Evolutionary conservation across 2,797 vertebrate genomes (phyloP).

Genomic region (Falco rusticolus): DNA sequence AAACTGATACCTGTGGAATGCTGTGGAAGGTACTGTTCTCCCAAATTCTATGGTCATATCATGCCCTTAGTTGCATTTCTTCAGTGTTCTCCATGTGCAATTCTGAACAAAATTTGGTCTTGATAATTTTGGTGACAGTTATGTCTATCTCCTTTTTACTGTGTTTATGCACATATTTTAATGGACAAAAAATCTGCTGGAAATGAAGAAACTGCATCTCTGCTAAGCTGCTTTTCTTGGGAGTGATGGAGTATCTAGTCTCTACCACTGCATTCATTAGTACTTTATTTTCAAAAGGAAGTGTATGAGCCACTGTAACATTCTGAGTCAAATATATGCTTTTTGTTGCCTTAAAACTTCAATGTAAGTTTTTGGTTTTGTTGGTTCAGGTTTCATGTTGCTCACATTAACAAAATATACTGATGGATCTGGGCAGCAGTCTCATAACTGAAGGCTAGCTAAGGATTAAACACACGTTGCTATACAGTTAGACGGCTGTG

Average conservation of each 20-base stretch:
- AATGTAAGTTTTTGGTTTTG: neutral
- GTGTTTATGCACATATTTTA: neutral
- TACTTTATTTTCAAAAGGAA: neutral
- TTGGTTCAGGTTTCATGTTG: neutral
- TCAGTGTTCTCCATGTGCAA: neutral
- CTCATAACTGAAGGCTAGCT: neutral
- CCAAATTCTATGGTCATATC: neutral
- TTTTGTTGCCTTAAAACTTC: neutral
- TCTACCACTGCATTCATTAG: neutral
- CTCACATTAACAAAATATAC: neutral
- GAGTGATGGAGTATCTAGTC: neutral
- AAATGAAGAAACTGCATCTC: neutral
- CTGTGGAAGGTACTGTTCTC: neutral
- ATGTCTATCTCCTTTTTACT: neutral
- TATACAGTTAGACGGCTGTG: neutral
- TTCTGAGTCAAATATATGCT: neutral
- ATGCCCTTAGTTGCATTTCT: neutral
- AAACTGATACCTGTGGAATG: neutral
- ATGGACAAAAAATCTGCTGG: neutral
- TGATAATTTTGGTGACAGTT: neutral
- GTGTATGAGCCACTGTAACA: neutral
- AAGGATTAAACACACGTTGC: neutral
- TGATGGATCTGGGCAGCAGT: neutral
- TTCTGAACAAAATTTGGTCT: neutral
- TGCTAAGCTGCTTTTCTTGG: neutral